Base-by-base conservation (phyloP, 2,113 vertebrate genomes). In the Eudyptes chrysolophus region DNA sequence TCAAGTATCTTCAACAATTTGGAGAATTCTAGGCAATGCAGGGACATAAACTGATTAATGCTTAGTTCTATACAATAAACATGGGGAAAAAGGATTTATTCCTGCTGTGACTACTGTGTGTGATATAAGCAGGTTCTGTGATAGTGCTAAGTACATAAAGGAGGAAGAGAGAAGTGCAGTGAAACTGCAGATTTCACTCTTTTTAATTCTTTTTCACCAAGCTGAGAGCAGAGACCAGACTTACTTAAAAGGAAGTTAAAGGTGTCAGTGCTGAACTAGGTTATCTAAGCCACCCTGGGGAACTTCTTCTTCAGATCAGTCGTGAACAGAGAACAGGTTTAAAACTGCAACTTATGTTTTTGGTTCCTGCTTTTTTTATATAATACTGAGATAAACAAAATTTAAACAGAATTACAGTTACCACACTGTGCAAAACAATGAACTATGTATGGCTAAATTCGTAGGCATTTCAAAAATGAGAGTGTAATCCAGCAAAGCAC, bases 251-350 rank as follows among this genome's bases (percentile, higher is more conserved):
- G 9, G 27, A 86, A 86, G 19, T 69, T 90, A 65, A 94, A 94
- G 10, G 4, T 65, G 36, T 90, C 78, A 71, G 17, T 68, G n/a
- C 27, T 57, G 32, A 86, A 32, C 38, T 52, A 76, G n/a, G 18
- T 60, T 87, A 60, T 71, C 38, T 71, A 57, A 86, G 10, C 2
- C 11, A 57, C 27, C 13, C 19, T 19, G 27, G 16, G 54, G 30
- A 92, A 61, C 5, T n/a, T 44, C 27, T 72, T 19, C 25, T 94
- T 61, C 30, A 65, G 36, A 52, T 80, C 22, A 65, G 1, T 48
- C 14, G 57, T 86, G 29, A 87, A 68, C 0, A 0, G 9, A 76
- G n/a, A 16, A 44, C 11, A 79, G 0, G 0, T 34, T 90, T 87
- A 90, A 82, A 87, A 85, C 16, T 24, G 15, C 8, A 72, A 75